Conservation (phyloP, 2,113 vertebrate genomes). For the Gobiocypris rarus region DNA sequence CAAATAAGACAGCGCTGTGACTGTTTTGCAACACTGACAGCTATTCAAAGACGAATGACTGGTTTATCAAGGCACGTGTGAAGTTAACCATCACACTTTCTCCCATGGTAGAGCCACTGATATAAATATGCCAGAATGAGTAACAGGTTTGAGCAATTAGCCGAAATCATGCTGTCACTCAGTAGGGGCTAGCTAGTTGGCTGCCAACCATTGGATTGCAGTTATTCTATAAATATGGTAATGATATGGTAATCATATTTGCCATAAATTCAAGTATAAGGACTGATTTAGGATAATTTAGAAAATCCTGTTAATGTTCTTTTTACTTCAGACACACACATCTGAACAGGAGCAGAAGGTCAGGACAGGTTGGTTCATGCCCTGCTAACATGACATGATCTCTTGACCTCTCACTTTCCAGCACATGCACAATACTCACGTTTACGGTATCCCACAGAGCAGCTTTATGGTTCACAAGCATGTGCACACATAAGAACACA, state of each 20-base stretch:
- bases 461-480: too few relatives aligned
- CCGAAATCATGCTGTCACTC: background rate
- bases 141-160: background rate
- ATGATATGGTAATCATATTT: background rate
- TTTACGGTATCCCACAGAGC: too few relatives aligned
- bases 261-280: background rate
- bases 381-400: too few relatives aligned
- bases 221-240: slow-evolving; percentile 8
- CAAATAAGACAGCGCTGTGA: too few relatives aligned
- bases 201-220: background rate
- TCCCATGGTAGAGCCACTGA: background rate
- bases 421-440: too few relatives aligned
- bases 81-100: background rate
- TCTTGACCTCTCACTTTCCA: too few relatives aligned
- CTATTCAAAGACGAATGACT: background rate
- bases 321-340: background rate
- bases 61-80: background rate
- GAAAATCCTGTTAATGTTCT: background rate
- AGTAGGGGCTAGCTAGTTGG: background rate
- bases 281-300: background rate
- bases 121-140: background rate
- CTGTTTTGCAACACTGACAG: background rate
- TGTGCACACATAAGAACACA: too few relatives aligned
- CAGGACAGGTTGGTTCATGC: too few relatives aligned
- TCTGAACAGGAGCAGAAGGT: too few relatives aligned